Evolutionary conservation across 2,797 vertebrate species (phyloP), one percentile per base, ranked within the genome.

Genomic region (Cetoscarus ocellatus): DNA sequence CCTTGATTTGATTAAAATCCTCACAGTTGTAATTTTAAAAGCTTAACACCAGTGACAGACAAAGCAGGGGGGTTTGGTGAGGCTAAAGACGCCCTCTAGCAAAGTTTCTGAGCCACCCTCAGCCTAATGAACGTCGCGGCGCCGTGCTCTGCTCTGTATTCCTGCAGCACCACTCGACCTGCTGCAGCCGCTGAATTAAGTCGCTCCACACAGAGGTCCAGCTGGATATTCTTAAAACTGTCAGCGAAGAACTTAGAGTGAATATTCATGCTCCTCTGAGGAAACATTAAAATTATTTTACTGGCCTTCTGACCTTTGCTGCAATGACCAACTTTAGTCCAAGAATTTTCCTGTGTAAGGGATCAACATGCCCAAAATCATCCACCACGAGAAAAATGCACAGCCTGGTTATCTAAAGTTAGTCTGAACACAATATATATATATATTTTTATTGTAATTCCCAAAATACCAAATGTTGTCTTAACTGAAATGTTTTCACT

Each of bases 1-100:
- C 14, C 66, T 79, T 58, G 55, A 76, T 82, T 68, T 79, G 74
- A 79, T 85, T 76, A 69, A 73, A 60, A 52, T 42, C 42, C 66
- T 39, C 40, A 40, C 8, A 3, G 71, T 74, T 70, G 65, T 61
- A 47, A 49, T 70, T 78, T 73, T 42, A 75, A 39, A 45, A 61
- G 74, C 64, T 75, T 49, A 73, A 62, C 61, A 75, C 44, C 43
- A 27, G 59, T 27, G n/a, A 43, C 75, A 70, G 54, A 58, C 54
- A 17, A 58, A 67, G 62, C 62, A 14, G 67, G 70, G 65, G 67
- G 14, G 57, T 54, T 34, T 73, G 72, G 12, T 34, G 71, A 69
- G 56, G 75, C 75, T 75, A 62, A 72, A 75, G 47, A 12, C 69
- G 63, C 56, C 68, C 61, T 7, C 60, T 69, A 70, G 78, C 77